Conservation (phyloP, 2,888 invertebrate genomes). For the Amorpha juglandis region DNA sequence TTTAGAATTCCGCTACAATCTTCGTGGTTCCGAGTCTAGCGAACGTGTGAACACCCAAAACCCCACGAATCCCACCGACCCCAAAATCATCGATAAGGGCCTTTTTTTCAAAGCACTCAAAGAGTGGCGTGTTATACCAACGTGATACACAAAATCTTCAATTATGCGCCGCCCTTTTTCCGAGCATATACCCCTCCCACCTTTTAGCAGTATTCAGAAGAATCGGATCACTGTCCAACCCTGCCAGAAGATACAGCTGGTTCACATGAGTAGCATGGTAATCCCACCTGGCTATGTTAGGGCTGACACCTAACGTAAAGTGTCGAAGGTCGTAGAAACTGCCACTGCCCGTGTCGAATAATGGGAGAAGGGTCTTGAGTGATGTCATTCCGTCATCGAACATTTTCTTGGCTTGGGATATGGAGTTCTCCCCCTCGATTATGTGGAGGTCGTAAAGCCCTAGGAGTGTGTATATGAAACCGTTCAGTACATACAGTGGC, state of each 20-base stretch:
- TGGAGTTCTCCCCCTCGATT: constrained; percentile 88
- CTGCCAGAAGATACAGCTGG: constrained; percentile 94
- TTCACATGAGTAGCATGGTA: constrained; percentile 99
- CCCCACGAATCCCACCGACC: neutral
- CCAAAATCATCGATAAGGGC: neutral
- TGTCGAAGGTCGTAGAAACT: constrained; percentile 98
- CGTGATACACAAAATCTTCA: constrained; percentile 65
- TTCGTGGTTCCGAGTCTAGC: neutral
- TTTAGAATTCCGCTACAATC: neutral
- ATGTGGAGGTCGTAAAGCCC: constrained; percentile 97
- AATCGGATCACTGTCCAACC: constrained; percentile 92
- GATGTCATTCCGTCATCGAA: constrained; percentile 94
- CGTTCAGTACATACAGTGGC: constrained; percentile 97
- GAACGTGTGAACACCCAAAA: constrained; percentile 18
- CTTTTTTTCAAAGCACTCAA: neutral
- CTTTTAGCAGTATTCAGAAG: constrained; percentile 93
- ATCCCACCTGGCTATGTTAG: constrained; percentile 99
- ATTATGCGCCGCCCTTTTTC: constrained; percentile 97
- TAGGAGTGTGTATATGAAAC: constrained; percentile 98
- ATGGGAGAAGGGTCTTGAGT: constrained; percentile 92
- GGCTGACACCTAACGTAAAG: constrained; percentile 93
- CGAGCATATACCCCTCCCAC: constrained; percentile 98
- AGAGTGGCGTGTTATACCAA: constrained; percentile 5
- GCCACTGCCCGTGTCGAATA: constrained; percentile 98
- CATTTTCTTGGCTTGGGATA: constrained; percentile 89